Conservation (phyloP, 2,113 vertebrate genomes). For the Motacilla tschutschensis region DNA sequence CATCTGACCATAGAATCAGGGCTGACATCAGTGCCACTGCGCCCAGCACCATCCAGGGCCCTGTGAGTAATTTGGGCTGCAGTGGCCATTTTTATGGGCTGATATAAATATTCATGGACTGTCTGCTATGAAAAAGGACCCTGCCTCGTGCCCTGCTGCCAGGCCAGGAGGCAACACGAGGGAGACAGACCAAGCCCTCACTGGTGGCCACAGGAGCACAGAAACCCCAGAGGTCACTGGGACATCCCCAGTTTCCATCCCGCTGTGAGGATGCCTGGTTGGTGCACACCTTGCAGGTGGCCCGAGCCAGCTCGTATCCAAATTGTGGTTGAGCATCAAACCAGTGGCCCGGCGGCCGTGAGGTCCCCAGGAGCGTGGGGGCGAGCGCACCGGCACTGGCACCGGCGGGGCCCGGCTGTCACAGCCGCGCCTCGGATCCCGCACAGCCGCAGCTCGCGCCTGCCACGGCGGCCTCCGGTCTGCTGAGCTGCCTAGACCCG, state of each 20-base stretch:
- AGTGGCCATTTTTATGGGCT: slow-evolving; percentile 33
- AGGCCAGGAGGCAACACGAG: neutral
- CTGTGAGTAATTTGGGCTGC: slow-evolving; percentile 33
- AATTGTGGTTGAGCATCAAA: neutral
- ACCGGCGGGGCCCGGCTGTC: neutral
- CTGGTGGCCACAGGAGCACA: neutral
- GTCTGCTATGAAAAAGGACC: slow-evolving; percentile 48
- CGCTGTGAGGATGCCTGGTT: fast-evolving
- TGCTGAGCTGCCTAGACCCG: slow-evolving; percentile 1
- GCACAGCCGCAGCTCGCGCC: neutral
- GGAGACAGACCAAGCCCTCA: neutral
- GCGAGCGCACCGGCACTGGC: fast-evolving
- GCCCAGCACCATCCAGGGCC: neutral
- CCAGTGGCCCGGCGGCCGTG: fast-evolving
- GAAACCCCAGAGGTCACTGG: neutral
- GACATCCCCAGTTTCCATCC: neutral
- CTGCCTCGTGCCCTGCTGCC: neutral
- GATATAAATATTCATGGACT: slow-evolving; percentile 58
- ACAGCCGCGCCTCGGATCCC: neutral
- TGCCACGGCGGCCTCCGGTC: neutral
- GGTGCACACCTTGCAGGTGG: neutral
- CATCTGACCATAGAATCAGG: fast-evolving
- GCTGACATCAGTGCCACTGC: neutral
- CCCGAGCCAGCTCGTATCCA: neutral
- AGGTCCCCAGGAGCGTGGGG: fast-evolving